phyloP scores from a whole-genome alignment of 2,888 invertebrate species.

The Parascotia fuliginaria region DNA sequence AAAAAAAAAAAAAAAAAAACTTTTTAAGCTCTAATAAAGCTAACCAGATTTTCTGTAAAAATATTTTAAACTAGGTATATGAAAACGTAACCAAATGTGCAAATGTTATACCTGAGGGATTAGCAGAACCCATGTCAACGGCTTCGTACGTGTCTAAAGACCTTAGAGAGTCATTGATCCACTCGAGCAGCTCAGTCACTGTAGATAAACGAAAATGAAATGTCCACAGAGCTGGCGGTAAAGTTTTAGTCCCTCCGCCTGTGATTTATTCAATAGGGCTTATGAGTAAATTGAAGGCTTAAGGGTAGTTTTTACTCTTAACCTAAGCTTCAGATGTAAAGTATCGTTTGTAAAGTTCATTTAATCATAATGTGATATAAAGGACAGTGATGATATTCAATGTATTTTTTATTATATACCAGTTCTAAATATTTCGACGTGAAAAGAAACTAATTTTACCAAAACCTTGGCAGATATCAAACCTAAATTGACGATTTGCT shows the following conservation, averaged over 20 bases:
- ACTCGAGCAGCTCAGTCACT: constrained; percentile 1
- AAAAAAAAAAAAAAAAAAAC: no score
- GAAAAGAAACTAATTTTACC: no score
- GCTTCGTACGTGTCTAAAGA: neutral
- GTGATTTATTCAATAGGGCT: constrained; percentile 44
- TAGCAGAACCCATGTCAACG: neutral
- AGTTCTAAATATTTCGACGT: no score
- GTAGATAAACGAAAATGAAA: constrained; percentile 25
- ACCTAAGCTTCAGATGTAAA: constrained; percentile 10
- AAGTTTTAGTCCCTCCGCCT: constrained; percentile 39
- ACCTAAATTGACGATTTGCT: no score
- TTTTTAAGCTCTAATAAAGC: no score
- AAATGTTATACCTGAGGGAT: neutral
- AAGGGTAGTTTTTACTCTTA: constrained; percentile 7
- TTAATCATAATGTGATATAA: no score
- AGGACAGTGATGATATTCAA: no score
- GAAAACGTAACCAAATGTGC: neutral
- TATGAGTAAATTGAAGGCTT: constrained; percentile 34
- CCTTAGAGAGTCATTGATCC: constrained; percentile 6
- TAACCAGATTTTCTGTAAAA: neutral
- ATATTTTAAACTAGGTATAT: neutral
- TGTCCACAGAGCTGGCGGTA: constrained; percentile 17
- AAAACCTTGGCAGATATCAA: no score
- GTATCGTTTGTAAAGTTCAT: no score
- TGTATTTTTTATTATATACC: no score